These are phyloP conservation scores for Columba livia DNA, from an alignment of 2,113 vertebrate genomes.

Conservation along the genomic window DNA sequence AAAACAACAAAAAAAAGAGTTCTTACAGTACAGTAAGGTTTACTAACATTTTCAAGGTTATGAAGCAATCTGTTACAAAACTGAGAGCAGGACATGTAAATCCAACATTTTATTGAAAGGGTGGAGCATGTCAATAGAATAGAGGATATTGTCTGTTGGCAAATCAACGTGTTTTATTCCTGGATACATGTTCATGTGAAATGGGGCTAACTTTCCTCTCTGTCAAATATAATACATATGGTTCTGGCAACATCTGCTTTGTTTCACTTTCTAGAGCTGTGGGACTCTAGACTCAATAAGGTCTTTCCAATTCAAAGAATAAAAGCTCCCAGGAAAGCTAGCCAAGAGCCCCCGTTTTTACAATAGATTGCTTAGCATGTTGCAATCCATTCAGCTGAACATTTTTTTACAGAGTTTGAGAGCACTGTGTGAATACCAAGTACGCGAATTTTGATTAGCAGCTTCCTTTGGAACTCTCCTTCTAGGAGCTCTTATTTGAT, in stretches of 20 bases:
- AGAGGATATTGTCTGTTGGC: background rate
- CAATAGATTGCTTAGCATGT: background rate
- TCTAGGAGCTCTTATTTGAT: constrained; percentile 8
- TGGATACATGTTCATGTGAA: background rate
- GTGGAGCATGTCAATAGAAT: background rate
- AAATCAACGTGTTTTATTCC: background rate
- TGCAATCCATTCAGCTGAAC: background rate
- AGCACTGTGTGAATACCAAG: background rate
- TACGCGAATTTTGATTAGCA: background rate
- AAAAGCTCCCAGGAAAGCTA: constrained; percentile 15
- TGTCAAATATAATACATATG: background rate
- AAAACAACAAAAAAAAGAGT: fast-evolving
- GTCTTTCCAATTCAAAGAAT: constrained; percentile 26
- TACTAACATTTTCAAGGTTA: background rate
- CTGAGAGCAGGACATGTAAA: background rate
- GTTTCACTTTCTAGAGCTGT: background rate
- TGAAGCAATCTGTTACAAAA: background rate
- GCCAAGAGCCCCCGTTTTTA: constrained; percentile 2
- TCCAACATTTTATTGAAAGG: background rate
- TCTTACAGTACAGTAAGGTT: background rate
- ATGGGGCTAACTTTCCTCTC: background rate
- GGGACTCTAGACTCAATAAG: background rate
- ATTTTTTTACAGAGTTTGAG: background rate
- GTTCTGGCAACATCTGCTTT: background rate
- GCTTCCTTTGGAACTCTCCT: background rate